phyloP scores from a whole-genome alignment of 2,113 vertebrate species.

The Pantherophis guttatus region DNA sequence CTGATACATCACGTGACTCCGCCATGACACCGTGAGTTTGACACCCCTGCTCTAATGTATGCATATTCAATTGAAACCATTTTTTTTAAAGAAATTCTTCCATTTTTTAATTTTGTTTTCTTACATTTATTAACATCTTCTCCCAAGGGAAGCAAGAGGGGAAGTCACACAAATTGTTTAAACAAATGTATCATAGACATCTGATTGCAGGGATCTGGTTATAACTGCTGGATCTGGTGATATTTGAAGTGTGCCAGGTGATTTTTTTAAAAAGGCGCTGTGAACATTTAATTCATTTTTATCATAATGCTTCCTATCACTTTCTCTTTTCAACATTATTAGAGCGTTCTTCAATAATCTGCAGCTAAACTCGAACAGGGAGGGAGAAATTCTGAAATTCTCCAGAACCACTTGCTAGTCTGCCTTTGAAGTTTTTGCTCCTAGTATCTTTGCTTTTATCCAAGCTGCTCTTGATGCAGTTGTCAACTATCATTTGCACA shows the following conservation, averaged over 20 bases:
- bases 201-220: constrained; percentile 13
- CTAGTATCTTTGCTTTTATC: constrained; percentile 38
- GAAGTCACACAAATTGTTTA: not conserved
- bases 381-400: constrained; percentile 11
- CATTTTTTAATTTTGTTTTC: not conserved
- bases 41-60: not conserved
- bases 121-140: not conserved
- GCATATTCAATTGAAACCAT: not conserved
- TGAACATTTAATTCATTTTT: constrained; percentile 41
- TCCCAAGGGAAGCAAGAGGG: not conserved
- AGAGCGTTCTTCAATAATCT: constrained; percentile 27
- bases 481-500: constrained; percentile 35
- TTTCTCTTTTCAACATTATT: constrained; percentile 17
- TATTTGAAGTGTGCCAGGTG: not conserved
- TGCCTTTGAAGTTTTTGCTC: constrained; percentile 40
- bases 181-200: not conserved
- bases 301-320: not conserved
- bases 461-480: not conserved
- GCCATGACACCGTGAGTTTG: too few species aligned
- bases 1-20: too few species aligned
- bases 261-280: not conserved
- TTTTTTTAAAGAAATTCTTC: not conserved
- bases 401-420: constrained; percentile 8
- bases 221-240: not conserved
- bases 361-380: constrained; percentile 16